Evolutionary conservation across 2,797 vertebrate species (phyloP), one percentile per base, ranked within the genome.

Genomic region (Argya squamiceps): DNA sequence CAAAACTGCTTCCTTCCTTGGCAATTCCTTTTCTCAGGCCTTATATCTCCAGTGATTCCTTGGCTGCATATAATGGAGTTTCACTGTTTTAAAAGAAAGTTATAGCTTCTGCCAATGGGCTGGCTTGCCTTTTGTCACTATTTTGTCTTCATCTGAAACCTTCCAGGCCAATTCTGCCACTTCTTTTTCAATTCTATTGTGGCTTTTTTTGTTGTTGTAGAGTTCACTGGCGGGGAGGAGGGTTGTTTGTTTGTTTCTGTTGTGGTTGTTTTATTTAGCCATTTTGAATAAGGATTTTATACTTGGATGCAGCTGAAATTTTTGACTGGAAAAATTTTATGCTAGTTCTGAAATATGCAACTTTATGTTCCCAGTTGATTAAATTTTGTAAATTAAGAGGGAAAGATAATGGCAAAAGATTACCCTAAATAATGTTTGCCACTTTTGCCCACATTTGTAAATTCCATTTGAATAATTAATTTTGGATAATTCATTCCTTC

Each of bases 1-100:
- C 41, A 73, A 94, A 89, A 86, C 55, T 76, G 37, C 86, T 96
- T 95, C 92, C 88, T 93, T 93, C 88, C 92, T 91, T 92, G 77
- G 77, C 80, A 93, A 39, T 86, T 93, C 86, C 56, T 94, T 90
- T 95, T 86, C 88, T 86, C 79, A 76, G 70, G 39, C 80, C 43
- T 89, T 96, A 13, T 85, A 82, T 92, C 50, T 94, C 67, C 63
- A 87, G 56, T 84, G 85, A 79, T 95, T 93, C 88, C 74, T 94
- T 95, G 96, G 96, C 87, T 93, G 24, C 52, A 74, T 56, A 11
- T 60, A 89, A 78, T 84, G 85, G 63, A 43, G 64, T 82, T 96
- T 73, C 37, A 63, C 55, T 79, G 44, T 46, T 92, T 53, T 67
- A 82, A 79, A 84, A 93, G 80, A 76, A 65, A 88, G 44, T 88